Conservation (phyloP, 37 sponge, comb jelly and placozoan species). For the Dysidea cf. avara region DNA sequence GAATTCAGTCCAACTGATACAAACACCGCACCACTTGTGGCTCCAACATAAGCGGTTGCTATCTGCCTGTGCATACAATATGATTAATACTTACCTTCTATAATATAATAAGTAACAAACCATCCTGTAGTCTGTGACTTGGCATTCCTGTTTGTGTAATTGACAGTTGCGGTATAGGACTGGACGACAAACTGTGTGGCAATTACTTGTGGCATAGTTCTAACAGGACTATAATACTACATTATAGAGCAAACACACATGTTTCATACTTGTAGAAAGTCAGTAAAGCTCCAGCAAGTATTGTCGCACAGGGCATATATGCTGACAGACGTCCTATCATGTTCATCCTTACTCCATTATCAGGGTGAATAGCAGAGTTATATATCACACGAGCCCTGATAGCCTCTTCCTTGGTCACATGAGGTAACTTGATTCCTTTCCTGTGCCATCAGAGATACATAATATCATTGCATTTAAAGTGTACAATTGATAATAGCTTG, state of each 20-base stretch:
- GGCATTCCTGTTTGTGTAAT: constrained; percentile 95
- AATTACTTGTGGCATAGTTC: constrained; percentile 60
- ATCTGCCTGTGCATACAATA: too few relatives aligned
- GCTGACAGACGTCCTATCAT: constrained; percentile 78
- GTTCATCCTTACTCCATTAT: constrained; percentile 82
- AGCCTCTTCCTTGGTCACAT: too few relatives aligned
- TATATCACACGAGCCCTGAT: constrained; percentile 89
- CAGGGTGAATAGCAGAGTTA: constrained; percentile 93
- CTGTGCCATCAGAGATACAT: too few relatives aligned
- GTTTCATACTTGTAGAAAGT: constrained; percentile 86
- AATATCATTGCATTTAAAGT: too few relatives aligned
- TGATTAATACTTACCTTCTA: too few relatives aligned
- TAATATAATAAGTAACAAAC: constrained; percentile 11
- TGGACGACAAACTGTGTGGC: constrained; percentile 88
- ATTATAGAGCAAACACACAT: too few relatives aligned
- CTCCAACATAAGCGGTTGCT: constrained; percentile 45
- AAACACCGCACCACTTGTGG: constrained; percentile 53
- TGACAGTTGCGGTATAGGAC: constrained; percentile 92
- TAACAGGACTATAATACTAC: too few relatives aligned
- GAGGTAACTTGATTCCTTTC: too few relatives aligned
- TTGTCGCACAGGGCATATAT: constrained; percentile 85
- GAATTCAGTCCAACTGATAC: constrained; percentile 52
- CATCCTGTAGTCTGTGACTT: constrained; percentile 54
- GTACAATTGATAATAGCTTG: too few relatives aligned
- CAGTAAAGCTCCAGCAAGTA: constrained; percentile 77